phyloP scores from a whole-genome alignment of 2,113 vertebrate genomes.

The Thunnus maccoyii region DNA sequence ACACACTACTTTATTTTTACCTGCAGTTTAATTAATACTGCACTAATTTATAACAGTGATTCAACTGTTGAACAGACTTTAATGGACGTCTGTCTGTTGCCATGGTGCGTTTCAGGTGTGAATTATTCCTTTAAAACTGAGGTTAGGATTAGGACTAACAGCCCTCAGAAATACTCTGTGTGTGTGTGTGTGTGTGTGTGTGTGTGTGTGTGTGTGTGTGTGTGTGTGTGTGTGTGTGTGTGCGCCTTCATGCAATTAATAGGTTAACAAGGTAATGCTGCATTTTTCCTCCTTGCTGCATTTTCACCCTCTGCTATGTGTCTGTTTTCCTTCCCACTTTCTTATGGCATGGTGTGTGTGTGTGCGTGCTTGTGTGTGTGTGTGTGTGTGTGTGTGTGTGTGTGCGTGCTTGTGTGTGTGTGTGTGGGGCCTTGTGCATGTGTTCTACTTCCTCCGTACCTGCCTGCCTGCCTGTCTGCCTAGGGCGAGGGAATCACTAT shows the following conservation, averaged over 20 bases:
- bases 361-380: slow-evolving; percentile 67
- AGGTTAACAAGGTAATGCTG: slow-evolving; percentile 61
- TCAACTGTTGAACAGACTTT: no score
- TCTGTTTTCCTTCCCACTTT: slow-evolving; percentile 86
- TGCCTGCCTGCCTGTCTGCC: slow-evolving; percentile 91
- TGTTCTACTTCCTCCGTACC: slow-evolving; percentile 87
- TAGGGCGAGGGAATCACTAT: slow-evolving; percentile 98
- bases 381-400: slow-evolving; percentile 80
- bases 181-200: background rate
- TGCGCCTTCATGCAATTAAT: slow-evolving; percentile 37
- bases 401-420: slow-evolving; percentile 82
- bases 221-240: slow-evolving; percentile 28
- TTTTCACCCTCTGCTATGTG: slow-evolving; percentile 90
- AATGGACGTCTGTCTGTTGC: no score
- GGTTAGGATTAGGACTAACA: no score
- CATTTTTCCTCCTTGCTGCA: slow-evolving; percentile 79
- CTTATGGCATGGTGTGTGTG: slow-evolving; percentile 85
- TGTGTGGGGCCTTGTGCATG: slow-evolving; percentile 82
- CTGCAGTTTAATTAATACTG: no score
- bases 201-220: background rate
- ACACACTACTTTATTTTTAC: no score
- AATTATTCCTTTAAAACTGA: no score
- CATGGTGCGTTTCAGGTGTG: no score
- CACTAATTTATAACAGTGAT: no score
- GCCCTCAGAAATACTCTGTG: background rate